Conservation (phyloP, 2,797 vertebrate species). For the Cyprinodon diabolis region DNA sequence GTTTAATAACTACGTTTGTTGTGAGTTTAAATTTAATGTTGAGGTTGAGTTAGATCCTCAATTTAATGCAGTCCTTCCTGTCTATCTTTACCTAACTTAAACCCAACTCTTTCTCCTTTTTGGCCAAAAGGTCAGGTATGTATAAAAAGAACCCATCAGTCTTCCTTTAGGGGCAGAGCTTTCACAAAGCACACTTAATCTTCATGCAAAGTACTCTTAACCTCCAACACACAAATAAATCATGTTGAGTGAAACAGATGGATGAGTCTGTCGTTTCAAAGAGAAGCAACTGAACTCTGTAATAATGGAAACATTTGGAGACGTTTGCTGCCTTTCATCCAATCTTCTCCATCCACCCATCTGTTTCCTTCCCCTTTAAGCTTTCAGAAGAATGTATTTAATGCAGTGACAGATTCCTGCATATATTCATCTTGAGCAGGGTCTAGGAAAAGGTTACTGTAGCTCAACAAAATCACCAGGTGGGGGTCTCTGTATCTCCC, state of each 20-base stretch:
- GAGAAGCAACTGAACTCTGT: constrained; percentile 27
- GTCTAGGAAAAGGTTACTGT: constrained; percentile 41
- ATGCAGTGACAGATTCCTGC: constrained; percentile 53
- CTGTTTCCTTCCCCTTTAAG: constrained; percentile 30
- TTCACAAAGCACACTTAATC: constrained; percentile 61
- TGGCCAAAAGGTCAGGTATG: constrained; percentile 66
- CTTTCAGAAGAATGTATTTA: constrained; percentile 17
- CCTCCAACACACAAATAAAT: constrained; percentile 58
- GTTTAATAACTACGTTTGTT: background rate
- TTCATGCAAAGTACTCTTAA: constrained; percentile 67
- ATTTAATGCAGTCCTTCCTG: background rate
- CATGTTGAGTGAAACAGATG: constrained; percentile 33
- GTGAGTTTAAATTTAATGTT: background rate
- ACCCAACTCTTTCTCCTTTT: constrained; percentile 51
- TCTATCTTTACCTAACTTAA: constrained; percentile 18
- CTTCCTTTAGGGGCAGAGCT: constrained; percentile 54
- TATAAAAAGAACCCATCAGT: constrained; percentile 52
- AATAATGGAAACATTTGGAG: constrained; percentile 37
- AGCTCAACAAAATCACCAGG: constrained; percentile 28
- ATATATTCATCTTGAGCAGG: constrained; percentile 57
- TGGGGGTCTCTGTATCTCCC: constrained; percentile 26
- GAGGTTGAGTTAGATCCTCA: background rate
- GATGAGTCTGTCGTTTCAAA: constrained; percentile 34
- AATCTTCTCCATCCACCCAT: constrained; percentile 2
- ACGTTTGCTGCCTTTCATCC: background rate